Evolutionary conservation across 2,888 invertebrate species (phyloP), one percentile per base, ranked within the genome.

Genomic region (Lithophane semibrunnea): DNA sequence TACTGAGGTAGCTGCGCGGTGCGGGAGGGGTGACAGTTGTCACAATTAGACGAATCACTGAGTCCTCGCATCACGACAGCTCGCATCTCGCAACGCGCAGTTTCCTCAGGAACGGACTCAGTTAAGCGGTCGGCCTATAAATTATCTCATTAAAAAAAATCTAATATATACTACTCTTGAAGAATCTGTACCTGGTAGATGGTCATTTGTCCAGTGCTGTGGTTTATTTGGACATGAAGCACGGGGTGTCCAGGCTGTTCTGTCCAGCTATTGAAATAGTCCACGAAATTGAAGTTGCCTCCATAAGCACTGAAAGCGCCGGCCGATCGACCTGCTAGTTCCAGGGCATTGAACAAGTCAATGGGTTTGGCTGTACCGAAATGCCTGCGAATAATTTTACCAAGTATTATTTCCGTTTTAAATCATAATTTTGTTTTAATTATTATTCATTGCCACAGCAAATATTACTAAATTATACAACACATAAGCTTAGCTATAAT

Each of bases 181-280:
- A 52, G 1, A 73, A 44, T 24, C 44, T 65, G 76, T 92, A 97
- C 95, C 94, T 97, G 97, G 1, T 91, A 92, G 61, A 97, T 89
- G 1, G 86, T 92, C 91, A 96, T 95, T 10, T 86, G 88, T 24
- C 95, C 94, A 24, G 94, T 95, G 0, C 85, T 85, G 65, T 97
- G 96, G 86, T 97, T 91, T 5, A 97, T 95, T 13, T 93, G 91
- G 0, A 97, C 97, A 21, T 93, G 96, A 3, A 98, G 89, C 0
- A 98, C 93, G 0, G 98, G 98, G 85, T 97, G 97, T 18, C 98
- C 97, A 49, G 96, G 92, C 86, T 97, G 97, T 47, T 97, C 96
- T 86, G 97, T 97, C 92, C 97, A 97, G 60, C 93, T 93, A 73
- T 91, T 94, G 77, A 94, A 96, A 84, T 96, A 96, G 4, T 96